Evolutionary conservation across 2,888 invertebrate species (phyloP), one percentile per base, ranked within the genome.

Genomic region (Sialis lutaria): DNA sequence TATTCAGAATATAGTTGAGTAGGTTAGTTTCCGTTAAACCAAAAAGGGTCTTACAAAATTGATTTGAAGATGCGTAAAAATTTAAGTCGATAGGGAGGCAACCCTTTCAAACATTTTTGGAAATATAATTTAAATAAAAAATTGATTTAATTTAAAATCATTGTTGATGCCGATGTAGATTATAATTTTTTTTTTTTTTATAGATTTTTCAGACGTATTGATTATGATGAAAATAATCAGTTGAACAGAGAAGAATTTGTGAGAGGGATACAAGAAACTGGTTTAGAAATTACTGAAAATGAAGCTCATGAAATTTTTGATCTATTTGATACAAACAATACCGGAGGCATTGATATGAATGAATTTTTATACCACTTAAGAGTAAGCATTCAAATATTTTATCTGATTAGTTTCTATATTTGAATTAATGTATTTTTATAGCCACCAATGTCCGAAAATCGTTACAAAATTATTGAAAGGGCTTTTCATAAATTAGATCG

Each of bases 401-500:
- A 22, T 22, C 22, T 22, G 22, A 22, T 22, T 22, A 22, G 22
- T 22, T 22, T 22, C 22, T 22, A 22, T 22, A 22, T 22, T 22
- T 4, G 4, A 22, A 22, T 22, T 30, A 42, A 13, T 8, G 6
- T 42, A 40, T 50, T 50, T 31, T 58, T 64, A 30, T 62, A 91
- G 91, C 91, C 91, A 0, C 83, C 85, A 0, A 82, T 92, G 83
- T 73, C 79, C 0, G 79, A 82, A 1, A 69, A 73, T 1, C 74
- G 92, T 9, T 71, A 74, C 48, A 75, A 76, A 47, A 74, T 88
- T 7, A 79, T 91, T 9, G 77, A 80, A 50, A 79, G 82, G 56
- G 90, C 87, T 0, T 92, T 89, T 62, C 72, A 70, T 54, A 93
- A 93, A 64, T 65, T 93, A 65, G 93, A 93, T 64, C 82, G 76